Percentiles rank a stretch among this genome's conserved stretches.
Evolutionary conservation across 2,113 vertebrate species (phyloP).

Genomic region (Conger conger): DNA sequence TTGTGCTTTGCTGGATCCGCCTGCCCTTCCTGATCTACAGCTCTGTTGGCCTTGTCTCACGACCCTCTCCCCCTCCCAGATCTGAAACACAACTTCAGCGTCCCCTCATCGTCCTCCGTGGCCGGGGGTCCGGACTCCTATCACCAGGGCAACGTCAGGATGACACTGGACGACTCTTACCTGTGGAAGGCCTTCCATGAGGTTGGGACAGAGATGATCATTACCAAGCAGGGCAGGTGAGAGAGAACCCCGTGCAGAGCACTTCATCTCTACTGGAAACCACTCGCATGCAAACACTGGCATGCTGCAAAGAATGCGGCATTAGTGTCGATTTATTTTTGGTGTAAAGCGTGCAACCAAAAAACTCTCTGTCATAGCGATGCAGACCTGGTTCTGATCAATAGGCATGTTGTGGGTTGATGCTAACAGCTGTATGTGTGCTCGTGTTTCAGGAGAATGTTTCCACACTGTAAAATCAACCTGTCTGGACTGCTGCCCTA

Average conservation of each 20-base stretch:
- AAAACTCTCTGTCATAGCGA: background rate
- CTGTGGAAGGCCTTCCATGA: constrained; percentile 85
- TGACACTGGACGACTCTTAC: constrained; percentile 76
- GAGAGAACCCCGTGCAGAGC: constrained; percentile 13
- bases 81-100: constrained; percentile 69
- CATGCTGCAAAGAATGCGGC: too few relatives aligned
- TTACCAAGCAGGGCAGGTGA: constrained; percentile 88
- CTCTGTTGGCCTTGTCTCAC: background rate
- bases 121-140: constrained; percentile 61
- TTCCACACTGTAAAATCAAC: constrained; percentile 88
- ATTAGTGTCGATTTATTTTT: background rate
- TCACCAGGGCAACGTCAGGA: constrained; percentile 73
- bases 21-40: background rate
- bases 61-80: constrained; percentile 53
- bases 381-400: background rate
- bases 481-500: constrained; percentile 81
- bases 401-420: background rate
- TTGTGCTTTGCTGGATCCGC: background rate
- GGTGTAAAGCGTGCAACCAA: background rate
- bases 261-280: background rate
- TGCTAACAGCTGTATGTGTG: background rate
- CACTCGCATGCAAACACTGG: background rate
- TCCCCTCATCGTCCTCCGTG: constrained; percentile 61
- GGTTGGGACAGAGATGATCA: constrained; percentile 90
- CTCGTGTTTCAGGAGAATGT: constrained; percentile 79